A percentile compares a stretch with the other conserved stretches of the same genome.
These are phyloP conservation scores for Andrena hattorfiana DNA, from an alignment of 2,888 invertebrate species.

Conservation along the genomic window DNA sequence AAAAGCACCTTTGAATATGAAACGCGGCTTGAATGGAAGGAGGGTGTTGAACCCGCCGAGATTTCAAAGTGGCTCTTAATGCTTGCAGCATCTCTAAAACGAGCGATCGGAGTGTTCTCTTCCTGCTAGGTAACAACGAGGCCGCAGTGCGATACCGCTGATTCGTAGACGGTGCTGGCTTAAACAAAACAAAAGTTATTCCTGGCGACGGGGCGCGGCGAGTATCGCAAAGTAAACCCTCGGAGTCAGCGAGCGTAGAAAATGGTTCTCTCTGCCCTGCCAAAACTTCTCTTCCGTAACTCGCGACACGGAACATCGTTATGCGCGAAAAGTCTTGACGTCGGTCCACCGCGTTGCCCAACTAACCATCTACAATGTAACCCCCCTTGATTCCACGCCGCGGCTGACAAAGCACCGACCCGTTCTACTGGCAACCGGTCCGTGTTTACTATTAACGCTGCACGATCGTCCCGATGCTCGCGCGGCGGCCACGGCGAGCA, in stretches of 20 bases:
- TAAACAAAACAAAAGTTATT: constrained; percentile 57
- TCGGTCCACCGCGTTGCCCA: neutral
- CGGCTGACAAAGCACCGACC: constrained; percentile 20
- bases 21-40: constrained; percentile 10
- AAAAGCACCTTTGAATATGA: neutral
- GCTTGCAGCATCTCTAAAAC: constrained; percentile 24
- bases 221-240: constrained; percentile 37
- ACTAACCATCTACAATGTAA: neutral
- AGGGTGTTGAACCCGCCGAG: constrained; percentile 32
- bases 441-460: constrained; percentile 2
- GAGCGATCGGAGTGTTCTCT: constrained; percentile 27
- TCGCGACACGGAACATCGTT: neutral
- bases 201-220: constrained; percentile 32
- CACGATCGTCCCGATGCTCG: neutral
- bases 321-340: neutral
- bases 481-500: neutral
- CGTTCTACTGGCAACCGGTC: constrained; percentile 9
- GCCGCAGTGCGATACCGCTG: constrained; percentile 22
- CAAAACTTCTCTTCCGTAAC: constrained; percentile 15
- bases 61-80: constrained; percentile 30
- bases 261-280: constrained; percentile 27
- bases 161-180: constrained; percentile 23
- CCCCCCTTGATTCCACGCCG: neutral
- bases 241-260: constrained; percentile 12
- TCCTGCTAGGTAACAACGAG: constrained; percentile 45